phyloP scores from a whole-genome alignment of 2,888 invertebrate genomes.

The Ormyrus thymus region DNA sequence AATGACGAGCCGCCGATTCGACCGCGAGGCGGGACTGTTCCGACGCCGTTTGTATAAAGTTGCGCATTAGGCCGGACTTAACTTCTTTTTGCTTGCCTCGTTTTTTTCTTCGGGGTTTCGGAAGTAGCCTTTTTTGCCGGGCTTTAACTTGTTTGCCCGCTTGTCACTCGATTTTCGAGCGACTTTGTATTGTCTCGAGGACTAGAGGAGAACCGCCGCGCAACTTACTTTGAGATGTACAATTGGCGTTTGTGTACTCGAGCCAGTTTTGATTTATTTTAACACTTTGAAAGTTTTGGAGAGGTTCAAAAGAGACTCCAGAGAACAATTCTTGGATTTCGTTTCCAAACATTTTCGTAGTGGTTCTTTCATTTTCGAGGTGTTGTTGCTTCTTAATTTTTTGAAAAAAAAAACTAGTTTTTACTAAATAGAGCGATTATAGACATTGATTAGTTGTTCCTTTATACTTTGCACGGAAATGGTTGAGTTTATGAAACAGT shows the following conservation, averaged over 20 bases:
- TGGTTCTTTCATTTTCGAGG: background rate
- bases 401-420: too few relatives aligned
- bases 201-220: background rate
- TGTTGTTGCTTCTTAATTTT: too few relatives aligned
- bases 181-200: slow-evolving; percentile 24
- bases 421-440: too few relatives aligned
- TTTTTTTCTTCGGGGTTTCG: background rate
- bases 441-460: too few relatives aligned
- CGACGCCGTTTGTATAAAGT: slow-evolving; percentile 1
- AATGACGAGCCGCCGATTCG: background rate
- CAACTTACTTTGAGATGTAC: slow-evolving; percentile 25
- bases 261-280: slow-evolving; percentile 38
- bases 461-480: too few relatives aligned
- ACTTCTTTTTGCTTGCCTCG: background rate
- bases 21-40: background rate
- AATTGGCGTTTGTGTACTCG: slow-evolving; percentile 43
- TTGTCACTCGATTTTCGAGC: background rate
- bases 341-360: background rate
- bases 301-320: background rate
- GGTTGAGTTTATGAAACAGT: too few relatives aligned
- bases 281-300: slow-evolving; percentile 24
- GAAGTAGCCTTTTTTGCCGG: background rate
- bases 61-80: slow-evolving; percentile 8
- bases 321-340: background rate
- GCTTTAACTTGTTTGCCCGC: slow-evolving; percentile 1